Conservation (phyloP, 2,113 vertebrate genomes). For the Uria lomvia region DNA sequence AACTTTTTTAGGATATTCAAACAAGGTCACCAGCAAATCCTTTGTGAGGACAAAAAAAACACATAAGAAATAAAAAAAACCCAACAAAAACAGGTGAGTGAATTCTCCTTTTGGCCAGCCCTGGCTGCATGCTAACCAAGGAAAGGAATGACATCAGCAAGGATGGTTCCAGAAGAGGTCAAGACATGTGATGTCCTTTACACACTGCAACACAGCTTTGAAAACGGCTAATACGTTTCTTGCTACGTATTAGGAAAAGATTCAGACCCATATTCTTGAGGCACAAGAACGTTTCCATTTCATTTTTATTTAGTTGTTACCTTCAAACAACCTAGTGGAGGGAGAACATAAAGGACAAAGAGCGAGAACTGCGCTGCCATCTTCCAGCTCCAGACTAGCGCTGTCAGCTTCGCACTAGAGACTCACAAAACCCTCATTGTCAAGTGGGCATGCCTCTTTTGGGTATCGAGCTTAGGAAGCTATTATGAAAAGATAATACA, state of each 20-base stretch:
- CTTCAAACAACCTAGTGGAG: neutral
- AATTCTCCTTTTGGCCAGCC: neutral
- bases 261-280: neutral
- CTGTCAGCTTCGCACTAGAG: neutral
- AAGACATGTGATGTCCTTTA: neutral
- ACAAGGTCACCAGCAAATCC: neutral
- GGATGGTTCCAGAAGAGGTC: neutral
- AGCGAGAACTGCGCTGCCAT: neutral
- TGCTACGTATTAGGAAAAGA: neutral
- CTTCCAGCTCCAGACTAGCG: neutral
- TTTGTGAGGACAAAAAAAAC: neutral
- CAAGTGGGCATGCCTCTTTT: neutral
- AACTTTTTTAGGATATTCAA: neutral
- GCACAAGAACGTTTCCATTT: neutral
- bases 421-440: neutral
- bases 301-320: neutral
- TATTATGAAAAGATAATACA: neutral
- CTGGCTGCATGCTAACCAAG: neutral
- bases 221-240: neutral
- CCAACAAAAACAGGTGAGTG: neutral
- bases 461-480: neutral
- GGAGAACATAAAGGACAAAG: neutral
- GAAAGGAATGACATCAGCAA: neutral
- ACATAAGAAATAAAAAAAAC: neutral
- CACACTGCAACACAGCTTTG: neutral